Conservation (phyloP, 2,113 vertebrate species). For the Rattus rattus region DNA sequence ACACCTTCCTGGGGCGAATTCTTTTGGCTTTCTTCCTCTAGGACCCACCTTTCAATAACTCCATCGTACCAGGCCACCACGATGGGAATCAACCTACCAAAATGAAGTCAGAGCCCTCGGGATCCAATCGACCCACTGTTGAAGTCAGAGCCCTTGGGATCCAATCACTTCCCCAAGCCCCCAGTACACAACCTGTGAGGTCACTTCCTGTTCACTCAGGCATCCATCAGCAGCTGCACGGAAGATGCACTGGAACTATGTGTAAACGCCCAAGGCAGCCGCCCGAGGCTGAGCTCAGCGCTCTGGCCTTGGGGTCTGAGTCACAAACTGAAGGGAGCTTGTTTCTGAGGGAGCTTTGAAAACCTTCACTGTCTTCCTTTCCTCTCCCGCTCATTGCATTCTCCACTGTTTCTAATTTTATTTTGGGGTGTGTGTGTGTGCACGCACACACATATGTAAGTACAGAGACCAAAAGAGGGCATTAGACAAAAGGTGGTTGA, state of each 20-base stretch:
- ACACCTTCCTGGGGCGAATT: background rate
- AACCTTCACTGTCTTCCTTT: background rate
- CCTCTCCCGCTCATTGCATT: accelerated
- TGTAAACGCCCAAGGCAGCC: background rate
- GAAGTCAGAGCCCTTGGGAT: background rate
- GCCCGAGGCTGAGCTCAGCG: background rate
- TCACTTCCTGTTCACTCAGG: background rate
- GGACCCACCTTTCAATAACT: background rate
- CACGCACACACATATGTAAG: background rate
- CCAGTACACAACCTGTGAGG: background rate
- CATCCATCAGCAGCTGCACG: background rate
- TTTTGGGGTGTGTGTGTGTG: background rate
- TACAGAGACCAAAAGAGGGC: background rate
- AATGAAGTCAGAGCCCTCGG: background rate
- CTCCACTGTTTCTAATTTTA: background rate
- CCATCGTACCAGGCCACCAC: too few species aligned
- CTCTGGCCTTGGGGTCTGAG: background rate
- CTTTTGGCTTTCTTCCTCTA: background rate
- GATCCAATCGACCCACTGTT: background rate
- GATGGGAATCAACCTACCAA: background rate
- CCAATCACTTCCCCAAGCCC: background rate
- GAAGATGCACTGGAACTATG: background rate
- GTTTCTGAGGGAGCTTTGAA: background rate
- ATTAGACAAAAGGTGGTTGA: background rate
- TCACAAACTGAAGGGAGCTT: background rate